phyloP scores from a whole-genome alignment of 1,140 invertebrate genomes.

The Eumeta japonica region DNA sequence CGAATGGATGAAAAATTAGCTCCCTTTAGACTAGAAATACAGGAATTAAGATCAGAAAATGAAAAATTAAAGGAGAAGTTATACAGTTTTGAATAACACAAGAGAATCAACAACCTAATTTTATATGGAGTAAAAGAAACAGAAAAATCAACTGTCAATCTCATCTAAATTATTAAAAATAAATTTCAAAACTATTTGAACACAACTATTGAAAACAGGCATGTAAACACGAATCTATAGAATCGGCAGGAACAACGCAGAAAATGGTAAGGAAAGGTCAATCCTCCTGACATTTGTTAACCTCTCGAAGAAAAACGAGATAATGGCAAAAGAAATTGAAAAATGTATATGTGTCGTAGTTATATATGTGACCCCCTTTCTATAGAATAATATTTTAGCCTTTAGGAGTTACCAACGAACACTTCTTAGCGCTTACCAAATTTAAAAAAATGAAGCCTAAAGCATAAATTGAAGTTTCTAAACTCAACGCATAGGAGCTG shows the following conservation, averaged over 20 bases:
- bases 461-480: no score
- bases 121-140: no score
- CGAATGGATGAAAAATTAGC: constrained; percentile 19
- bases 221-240: constrained; percentile 11
- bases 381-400: no score
- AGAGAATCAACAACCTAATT: constrained; percentile 18
- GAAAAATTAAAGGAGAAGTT: constrained; percentile 14
- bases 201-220: constrained; percentile 7
- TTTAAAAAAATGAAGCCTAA: no score
- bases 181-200: no score
- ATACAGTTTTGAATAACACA: constrained; percentile 9
- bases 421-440: no score
- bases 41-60: constrained; percentile 15
- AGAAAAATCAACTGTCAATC: constrained; percentile 9
- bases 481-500: no score
- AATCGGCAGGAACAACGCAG: constrained; percentile 9
- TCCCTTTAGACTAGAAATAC: constrained; percentile 13
- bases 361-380: no score
- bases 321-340: constrained; percentile 14
- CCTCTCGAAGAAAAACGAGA: constrained; percentile 11
- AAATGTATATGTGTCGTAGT: constrained; percentile 13
- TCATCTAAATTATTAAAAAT: constrained; percentile 10
- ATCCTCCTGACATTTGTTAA: constrained; percentile 11
- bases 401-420: no score
- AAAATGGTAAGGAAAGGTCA: constrained; percentile 12